These are phyloP conservation scores for Pelochelys cantorii DNA, from an alignment of 2,797 vertebrate genomes.

Conservation along the genomic window DNA sequence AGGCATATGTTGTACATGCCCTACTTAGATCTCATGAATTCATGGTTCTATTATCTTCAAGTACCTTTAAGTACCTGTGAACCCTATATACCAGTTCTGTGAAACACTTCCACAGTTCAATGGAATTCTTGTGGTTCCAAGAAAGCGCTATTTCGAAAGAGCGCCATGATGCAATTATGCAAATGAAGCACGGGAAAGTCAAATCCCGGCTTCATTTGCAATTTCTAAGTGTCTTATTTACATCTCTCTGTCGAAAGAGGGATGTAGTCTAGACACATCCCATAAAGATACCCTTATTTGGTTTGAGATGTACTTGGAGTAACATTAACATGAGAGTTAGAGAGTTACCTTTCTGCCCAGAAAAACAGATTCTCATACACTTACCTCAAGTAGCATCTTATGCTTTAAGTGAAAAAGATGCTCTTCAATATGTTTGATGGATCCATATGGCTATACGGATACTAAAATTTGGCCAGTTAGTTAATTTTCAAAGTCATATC, in stretches of 20 bases:
- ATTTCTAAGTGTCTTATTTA: no score
- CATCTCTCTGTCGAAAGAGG: no score
- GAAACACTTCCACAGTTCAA: slow-evolving; percentile 24
- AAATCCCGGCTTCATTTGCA: no score
- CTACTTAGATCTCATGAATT: neutral
- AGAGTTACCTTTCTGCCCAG: neutral
- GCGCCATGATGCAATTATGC: no score
- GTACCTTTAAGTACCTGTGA: accelerated
- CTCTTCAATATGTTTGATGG: neutral
- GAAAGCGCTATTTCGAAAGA: neutral
- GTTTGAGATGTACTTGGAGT: neutral
- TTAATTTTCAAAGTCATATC: neutral
- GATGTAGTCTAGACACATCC: no score
- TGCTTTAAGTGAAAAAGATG: slow-evolving; percentile 31
- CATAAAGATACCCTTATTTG: neutral
- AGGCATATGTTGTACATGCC: neutral
- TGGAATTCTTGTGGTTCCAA: neutral
- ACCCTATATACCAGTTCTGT: neutral
- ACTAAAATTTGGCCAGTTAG: neutral
- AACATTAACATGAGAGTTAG: neutral
- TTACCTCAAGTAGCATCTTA: slow-evolving; percentile 26
- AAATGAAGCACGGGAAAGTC: no score
- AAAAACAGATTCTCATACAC: neutral
- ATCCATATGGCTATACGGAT: neutral
- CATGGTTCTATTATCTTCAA: no score